Percentiles rank a stretch among this genome's conserved stretches.
Evolutionary conservation across 64 coral and sea anemone genomes (phyloP).

Genomic region (Actinia equina): DNA sequence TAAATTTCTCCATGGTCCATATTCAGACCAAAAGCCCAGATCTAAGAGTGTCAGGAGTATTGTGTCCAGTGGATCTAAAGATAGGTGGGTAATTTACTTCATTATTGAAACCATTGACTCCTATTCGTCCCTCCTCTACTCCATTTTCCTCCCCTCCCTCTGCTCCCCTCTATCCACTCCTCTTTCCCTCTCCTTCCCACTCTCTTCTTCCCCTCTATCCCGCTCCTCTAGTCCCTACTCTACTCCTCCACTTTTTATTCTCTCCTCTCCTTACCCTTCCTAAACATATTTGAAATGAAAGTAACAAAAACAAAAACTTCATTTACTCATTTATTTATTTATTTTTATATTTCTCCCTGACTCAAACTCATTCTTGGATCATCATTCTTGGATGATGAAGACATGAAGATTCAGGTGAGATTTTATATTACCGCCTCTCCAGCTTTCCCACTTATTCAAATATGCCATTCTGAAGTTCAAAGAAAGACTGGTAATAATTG

Average conservation of each 20-base stretch:
- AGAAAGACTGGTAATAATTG: not conserved
- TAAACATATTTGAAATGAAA: not conserved
- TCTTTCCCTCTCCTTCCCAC: too few relatives aligned
- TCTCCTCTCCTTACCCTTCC: not conserved
- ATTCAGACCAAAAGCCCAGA: conserved; percentile 71
- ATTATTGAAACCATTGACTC: too few relatives aligned
- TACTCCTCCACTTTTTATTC: not conserved
- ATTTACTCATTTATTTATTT: not conserved
- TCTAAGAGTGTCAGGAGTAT: conserved; percentile 91
- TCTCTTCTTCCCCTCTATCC: not conserved
- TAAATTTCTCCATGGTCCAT: conserved; percentile 89
- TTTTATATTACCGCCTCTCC: too few relatives aligned
- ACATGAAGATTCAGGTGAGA: conserved; percentile 3
- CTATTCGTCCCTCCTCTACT: too few relatives aligned
- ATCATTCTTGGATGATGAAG: not conserved
- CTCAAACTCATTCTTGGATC: too few relatives aligned
- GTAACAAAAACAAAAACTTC: not conserved
- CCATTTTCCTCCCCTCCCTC: too few relatives aligned
- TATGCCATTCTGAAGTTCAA: too few relatives aligned
- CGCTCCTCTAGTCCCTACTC: not conserved
- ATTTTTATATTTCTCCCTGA: not conserved
- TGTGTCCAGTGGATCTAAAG: conserved; percentile 65
- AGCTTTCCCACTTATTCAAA: too few relatives aligned
- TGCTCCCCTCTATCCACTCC: too few relatives aligned
- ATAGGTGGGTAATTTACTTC: conserved; percentile 27